Evolutionary conservation across 2,113 vertebrate genomes (phyloP).

Genomic region (Danionella cerebrum): DNA sequence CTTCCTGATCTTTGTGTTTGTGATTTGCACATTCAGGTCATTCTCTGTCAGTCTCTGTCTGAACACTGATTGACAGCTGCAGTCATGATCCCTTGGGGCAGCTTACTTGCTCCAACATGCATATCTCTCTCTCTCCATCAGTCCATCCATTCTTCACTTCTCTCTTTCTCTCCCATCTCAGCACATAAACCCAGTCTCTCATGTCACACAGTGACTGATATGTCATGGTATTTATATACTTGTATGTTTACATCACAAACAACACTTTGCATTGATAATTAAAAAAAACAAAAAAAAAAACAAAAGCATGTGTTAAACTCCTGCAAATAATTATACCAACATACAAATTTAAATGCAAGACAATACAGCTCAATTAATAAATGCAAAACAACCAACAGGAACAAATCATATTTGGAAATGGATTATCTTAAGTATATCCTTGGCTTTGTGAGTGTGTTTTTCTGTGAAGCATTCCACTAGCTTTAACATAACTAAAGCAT

Average conservation of each 20-base stretch:
- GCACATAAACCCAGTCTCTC: neutral
- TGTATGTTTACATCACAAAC: conserved; percentile 7
- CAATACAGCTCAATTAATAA: no score
- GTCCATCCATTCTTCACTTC: neutral
- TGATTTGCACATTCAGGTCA: conserved; percentile 42
- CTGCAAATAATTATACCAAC: neutral
- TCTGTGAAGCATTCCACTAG: no score
- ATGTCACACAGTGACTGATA: conserved; percentile 10
- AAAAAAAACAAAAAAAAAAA: conserved; percentile 8
- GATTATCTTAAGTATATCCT: neutral
- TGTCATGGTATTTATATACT: no score
- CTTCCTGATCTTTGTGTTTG: conserved; percentile 16
- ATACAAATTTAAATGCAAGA: neutral
- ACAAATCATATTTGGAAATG: neutral
- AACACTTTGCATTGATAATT: no score
- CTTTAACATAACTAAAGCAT: no score
- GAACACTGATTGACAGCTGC: conserved; percentile 37
- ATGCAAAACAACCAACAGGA: neutral
- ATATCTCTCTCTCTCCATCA: conserved; percentile 6
- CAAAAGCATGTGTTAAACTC: neutral
- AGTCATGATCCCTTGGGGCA: conserved; percentile 32
- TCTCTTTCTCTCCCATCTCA: neutral
- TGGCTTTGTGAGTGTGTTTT: no score
- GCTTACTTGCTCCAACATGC: conserved; percentile 15
- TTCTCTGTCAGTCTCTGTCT: conserved; percentile 36